Conservation (phyloP, 2,113 vertebrate species). For the Chunga burmeisteri region DNA sequence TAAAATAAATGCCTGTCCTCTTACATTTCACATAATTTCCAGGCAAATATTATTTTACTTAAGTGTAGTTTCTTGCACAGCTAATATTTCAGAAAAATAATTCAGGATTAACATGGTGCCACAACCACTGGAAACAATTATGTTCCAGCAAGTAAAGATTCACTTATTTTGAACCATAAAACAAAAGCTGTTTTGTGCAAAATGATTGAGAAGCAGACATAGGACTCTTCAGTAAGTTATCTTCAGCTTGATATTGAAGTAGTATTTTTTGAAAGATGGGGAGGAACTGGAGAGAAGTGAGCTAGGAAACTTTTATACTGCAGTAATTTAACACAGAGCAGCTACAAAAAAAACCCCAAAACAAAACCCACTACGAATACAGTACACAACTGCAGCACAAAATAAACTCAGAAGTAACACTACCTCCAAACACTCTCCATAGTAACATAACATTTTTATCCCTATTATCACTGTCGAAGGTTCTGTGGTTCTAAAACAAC, state of each 20-base stretch:
- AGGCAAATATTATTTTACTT: background rate
- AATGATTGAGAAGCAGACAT: background rate
- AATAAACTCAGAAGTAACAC: background rate
- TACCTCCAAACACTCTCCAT: background rate
- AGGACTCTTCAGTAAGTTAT: background rate
- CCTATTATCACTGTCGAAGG: background rate
- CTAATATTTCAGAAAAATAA: constrained; percentile 26
- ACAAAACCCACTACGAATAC: background rate
- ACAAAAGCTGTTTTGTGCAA: background rate
- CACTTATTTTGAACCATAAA: background rate
- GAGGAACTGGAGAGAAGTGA: background rate
- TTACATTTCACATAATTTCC: background rate
- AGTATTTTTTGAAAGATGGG: background rate
- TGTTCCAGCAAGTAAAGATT: background rate
- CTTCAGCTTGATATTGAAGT: background rate
- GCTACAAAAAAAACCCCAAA: background rate
- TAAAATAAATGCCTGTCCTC: background rate
- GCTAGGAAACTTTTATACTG: background rate
- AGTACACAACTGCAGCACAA: background rate
- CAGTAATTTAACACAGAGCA: background rate
- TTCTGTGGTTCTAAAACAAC: background rate
- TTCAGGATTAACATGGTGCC: background rate
- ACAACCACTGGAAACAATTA: background rate
- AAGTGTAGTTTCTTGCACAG: background rate
- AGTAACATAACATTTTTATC: background rate